Percentiles rank a stretch among this genome's conserved stretches.
Conservation (phyloP, 2,113 vertebrate genomes). For the Reinhardtius hippoglossoides region DNA sequence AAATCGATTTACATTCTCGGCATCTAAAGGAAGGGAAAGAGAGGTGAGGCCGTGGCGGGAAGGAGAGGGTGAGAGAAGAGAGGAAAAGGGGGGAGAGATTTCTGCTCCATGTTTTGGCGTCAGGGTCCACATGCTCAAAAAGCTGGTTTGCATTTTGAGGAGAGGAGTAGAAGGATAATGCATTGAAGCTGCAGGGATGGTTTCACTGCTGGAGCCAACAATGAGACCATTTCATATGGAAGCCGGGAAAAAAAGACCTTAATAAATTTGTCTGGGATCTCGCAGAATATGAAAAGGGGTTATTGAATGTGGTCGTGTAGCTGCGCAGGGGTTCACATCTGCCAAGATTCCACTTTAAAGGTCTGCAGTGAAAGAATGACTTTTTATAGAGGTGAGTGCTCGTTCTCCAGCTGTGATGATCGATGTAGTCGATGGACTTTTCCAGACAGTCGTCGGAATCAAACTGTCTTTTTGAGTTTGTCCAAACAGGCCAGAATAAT, state of each 20-base stretch:
- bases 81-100: conserved; percentile 19
- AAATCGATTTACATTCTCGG: conserved; percentile 41
- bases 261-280: conserved; percentile 57
- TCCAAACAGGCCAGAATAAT: conserved; percentile 15
- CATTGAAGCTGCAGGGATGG: conserved; percentile 24
- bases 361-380: conserved; percentile 39
- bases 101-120: conserved; percentile 42
- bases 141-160: conserved; percentile 39
- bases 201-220: conserved; percentile 18
- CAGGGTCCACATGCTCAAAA: conserved; percentile 23
- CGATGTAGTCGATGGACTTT: conserved; percentile 34
- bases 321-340: conserved; percentile 31
- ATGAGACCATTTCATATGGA: conserved; percentile 40
- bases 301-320: conserved; percentile 52
- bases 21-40: conserved; percentile 14
- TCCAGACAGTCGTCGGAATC: conserved; percentile 34
- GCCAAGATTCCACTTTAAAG: conserved; percentile 59
- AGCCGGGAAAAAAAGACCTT: conserved; percentile 12
- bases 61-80: conserved; percentile 13
- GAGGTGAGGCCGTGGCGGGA: conserved; percentile 34
- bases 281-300: conserved; percentile 43
- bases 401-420: conserved; percentile 31
- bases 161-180: conserved; percentile 30
- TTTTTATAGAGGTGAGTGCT: conserved; percentile 27
- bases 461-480: conserved; percentile 1